Base-by-base conservation (phyloP, 2,888 invertebrate genomes). In the Helicoverpa assulta region DNA sequence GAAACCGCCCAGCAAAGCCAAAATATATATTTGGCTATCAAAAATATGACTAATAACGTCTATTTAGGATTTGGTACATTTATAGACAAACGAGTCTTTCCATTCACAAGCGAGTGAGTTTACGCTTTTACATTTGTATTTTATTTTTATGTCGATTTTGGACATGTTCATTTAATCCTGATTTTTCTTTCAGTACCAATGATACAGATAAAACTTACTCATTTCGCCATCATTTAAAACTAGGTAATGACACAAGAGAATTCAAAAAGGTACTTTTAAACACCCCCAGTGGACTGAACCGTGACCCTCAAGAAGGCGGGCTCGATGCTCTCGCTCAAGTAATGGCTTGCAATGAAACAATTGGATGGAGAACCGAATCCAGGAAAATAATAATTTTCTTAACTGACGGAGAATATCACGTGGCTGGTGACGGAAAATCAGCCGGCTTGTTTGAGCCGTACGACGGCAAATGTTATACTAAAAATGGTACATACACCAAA, bases 241-340 rank as follows among this genome's bases (percentile, higher is more conserved):
- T 98, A 60, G 97, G 96, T 12, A 90, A 92, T 6, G 93, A 98
- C 75, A 95, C 96, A 3, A 78, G 88, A 1, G 84, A 73, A 51
- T 96, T 96, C 81, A 84, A 92, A 78, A 70, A 83, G 0, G 82
- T 89, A 57, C 92, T 97, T 1, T 90, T 91, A 0, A 78, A 86
- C 0, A 94, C 95, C 0, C 78, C 88, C 7, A 88, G 94, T 33
- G 96, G 96, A 1, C 90, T 89, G 1, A 97, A 97, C 90, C 87
- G 97, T 66, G 98, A 98, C 86, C 85, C 91, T 0, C 98, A 97
- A 0, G 98, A 99, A 93, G 98, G 98, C 8, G 98, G 98, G 0
- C 96, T 99, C 59, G 99, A 99, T 89, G 99, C 98, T 5, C 96
- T 99, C 33, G 98, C 99, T 96, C 99, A 99, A 93, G 92, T 88